Base-by-base conservation (phyloP, 2,797 vertebrate species). In the Calcarius lapponicus region DNA sequence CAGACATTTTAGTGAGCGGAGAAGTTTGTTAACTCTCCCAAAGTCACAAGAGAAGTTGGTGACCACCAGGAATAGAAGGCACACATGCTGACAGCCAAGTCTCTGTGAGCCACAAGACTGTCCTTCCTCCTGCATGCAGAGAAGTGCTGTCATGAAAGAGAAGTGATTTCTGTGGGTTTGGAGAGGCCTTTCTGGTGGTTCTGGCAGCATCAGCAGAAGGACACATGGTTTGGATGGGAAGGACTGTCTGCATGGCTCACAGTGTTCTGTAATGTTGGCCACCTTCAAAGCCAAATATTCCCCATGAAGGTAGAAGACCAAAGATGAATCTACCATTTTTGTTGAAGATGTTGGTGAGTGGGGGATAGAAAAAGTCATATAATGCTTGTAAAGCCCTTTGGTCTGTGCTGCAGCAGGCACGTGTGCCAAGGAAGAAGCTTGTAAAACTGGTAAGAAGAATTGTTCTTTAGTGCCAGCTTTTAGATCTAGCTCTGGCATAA, bases 31-130 rank as follows among this genome's bases (percentile, higher is more conserved):
- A 93, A 78, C 18, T 86, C 36, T 62, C 29, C 42, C 50, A 9
- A 58, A 80, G 89, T 96, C 92, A 95, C 58, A 70, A 80, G 92
- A 78, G 89, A 95, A 93, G 85, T 84, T 11, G 8, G 78, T 95
- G 66, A 86, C 18, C 56, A 71, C 74, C 69, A 69, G 86, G 82
- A 96, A 92, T 58, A 92, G 92, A 84, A 97, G 58, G 53, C 22
- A 47, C 21, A 57, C 28, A 82, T 84, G 64, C 79, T 93, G 92
- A 95, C 79, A 53, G 40, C 29, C 48, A 7, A 83, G 71, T 72
- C 53, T 82, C 15, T 17, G 26, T 7, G 25, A 89, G 38, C 91
- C 83, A 85, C 93, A 94, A 86, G 91, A 69, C 62, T 3, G 6
- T 80, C 53, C 94, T 96, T 96, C 96, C 91, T 89, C 84, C 58